Percentiles rank a stretch among this genome's conserved stretches.
These are phyloP conservation scores for Scomber scombrus DNA, from an alignment of 2,113 vertebrate genomes.

Conservation along the genomic window DNA sequence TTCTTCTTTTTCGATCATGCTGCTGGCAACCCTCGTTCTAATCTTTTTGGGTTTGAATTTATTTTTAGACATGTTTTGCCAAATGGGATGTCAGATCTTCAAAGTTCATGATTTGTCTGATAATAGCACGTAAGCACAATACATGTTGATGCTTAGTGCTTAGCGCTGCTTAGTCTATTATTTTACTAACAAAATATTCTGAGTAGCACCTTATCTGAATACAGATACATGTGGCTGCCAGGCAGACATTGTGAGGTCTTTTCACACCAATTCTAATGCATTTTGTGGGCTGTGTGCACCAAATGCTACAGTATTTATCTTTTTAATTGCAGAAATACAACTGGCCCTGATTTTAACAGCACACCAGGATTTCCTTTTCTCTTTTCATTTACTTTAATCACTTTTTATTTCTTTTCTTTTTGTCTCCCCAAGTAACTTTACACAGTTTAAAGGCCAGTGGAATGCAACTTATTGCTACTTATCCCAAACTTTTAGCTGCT, in stretches of 20 bases:
- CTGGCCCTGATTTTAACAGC: neutral
- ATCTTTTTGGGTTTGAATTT: conserved; percentile 16
- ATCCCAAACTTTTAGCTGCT: conserved; percentile 41
- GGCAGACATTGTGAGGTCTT: conserved; percentile 6
- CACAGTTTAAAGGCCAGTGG: conserved; percentile 22
- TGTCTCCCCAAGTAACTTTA: neutral
- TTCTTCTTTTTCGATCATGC: neutral
- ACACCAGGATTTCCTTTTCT: too few species aligned
- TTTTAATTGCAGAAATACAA: neutral
- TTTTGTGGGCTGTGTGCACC: neutral
- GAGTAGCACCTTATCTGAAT: conserved; percentile 10
- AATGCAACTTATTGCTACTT: conserved; percentile 20
- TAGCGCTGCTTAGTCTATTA: neutral
- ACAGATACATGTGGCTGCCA: neutral
- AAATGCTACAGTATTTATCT: neutral
- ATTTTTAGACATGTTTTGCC: conserved; percentile 22
- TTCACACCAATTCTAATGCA: conserved; percentile 15
- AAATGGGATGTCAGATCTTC: conserved; percentile 28
- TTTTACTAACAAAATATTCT: neutral
- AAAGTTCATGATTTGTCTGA: neutral
- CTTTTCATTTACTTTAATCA: too few species aligned
- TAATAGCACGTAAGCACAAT: neutral
- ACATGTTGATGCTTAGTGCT: neutral
- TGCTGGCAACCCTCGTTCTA: conserved; percentile 7
- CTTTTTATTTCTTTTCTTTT: neutral